Evolutionary conservation across 1,140 invertebrate genomes (phyloP), one percentile per base, ranked within the genome.

Genomic region (Euschistus heros): DNA sequence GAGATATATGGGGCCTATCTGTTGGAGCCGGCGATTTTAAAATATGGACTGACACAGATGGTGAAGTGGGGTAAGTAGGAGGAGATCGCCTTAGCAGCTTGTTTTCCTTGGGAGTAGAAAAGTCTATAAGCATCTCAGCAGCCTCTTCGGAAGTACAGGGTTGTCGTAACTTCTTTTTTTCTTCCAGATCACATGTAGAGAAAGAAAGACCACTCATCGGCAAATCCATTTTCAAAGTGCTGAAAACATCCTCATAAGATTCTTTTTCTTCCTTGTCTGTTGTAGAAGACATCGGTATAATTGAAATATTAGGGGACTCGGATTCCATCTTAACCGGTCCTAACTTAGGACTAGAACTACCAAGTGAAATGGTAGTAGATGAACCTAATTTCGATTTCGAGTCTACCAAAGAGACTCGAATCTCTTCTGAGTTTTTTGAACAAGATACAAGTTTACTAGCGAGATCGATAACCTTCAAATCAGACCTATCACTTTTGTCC

Each of bases 11-110:
- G 17, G 84, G 85, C 8, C 54, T 22, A 14, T 57, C 24, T 17
- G 84, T 85, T 0, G 86, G 85, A 0, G 84, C 85, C 2, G 87
- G 87, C 63, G 86, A 88, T 72, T 89, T 89, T 10, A 89, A 83
- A 62, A 90, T 85, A 73, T 88, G 87, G 59, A 90, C 79, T 42
- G 84, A 85, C 2, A 88, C 81, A 3, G 86, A 87, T 0, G 87
- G 86, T 44, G 85, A 85, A 2, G 78, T 75, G 17, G 84, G 80
- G 68, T 79, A 80, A 13, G 68, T 69, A 3, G 78, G 73, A 5
- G 72, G 72, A 10, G 77, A 73, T 5, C 75, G 72, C 0, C 75
- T 73, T 0, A 80, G 81, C 72, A 0, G 75, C 76, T 79, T 71
- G 72, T 76, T 74, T 75, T 68, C 61, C 76, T 73, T n/a, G 75